A percentile compares a stretch with the other conserved stretches of the same genome.
Conservation (phyloP, 2,888 invertebrate species). For the Gryllus longicercus region DNA sequence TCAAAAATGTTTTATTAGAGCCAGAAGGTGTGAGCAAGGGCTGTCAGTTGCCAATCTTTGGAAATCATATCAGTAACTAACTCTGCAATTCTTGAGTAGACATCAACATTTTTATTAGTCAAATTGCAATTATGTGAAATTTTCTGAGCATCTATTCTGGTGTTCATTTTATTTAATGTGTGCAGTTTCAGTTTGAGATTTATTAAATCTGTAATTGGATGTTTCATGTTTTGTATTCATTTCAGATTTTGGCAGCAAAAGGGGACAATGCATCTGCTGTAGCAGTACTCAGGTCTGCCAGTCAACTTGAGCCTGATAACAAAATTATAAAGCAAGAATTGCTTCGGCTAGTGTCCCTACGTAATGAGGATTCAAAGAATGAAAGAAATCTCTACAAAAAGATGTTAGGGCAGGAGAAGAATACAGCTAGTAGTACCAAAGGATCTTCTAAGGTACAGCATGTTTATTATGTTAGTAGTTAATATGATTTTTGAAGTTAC, state of each 20-base stretch:
- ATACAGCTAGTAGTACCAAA: constrained; percentile 40
- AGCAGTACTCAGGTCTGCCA: constrained; percentile 59
- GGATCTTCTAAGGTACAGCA: constrained; percentile 46
- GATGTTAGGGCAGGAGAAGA: constrained; percentile 54
- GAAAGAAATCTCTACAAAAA: constrained; percentile 66
- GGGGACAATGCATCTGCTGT: constrained; percentile 70
- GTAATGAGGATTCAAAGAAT: constrained; percentile 56
- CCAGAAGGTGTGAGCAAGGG: too few relatives aligned
- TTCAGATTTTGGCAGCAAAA: constrained; percentile 62
- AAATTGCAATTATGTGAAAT: too few relatives aligned
- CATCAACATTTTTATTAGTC: too few relatives aligned
- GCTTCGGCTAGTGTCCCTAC: constrained; percentile 54
- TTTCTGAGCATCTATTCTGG: too few relatives aligned
- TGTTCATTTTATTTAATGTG: not conserved
- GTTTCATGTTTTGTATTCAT: not conserved
- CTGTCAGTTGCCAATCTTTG: too few relatives aligned
- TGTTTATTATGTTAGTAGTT: too few relatives aligned
- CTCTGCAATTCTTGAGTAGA: too few relatives aligned
- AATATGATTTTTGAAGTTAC: too few relatives aligned
- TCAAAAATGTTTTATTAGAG: too few relatives aligned
- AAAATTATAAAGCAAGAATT: constrained; percentile 59
- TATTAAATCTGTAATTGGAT: not conserved
- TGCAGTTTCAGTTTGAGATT: not conserved
- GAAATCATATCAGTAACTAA: too few relatives aligned
- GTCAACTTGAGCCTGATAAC: constrained; percentile 62